Evolutionary conservation across 2,888 invertebrate genomes (phyloP).

Genomic region (Dendrolimus pini): DNA sequence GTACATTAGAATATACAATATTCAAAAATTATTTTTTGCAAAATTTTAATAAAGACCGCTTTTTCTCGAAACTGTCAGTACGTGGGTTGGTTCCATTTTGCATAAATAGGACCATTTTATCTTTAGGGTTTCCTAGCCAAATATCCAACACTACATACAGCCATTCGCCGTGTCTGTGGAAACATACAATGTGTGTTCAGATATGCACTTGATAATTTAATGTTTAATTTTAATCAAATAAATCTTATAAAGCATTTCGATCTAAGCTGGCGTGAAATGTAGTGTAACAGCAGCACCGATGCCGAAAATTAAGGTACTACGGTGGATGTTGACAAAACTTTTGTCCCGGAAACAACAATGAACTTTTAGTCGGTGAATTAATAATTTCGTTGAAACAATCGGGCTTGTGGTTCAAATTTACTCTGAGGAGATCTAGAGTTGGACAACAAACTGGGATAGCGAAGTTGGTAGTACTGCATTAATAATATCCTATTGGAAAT

Average conservation of each 20-base stretch:
- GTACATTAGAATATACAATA: too few relatives aligned
- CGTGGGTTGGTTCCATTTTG: too few relatives aligned
- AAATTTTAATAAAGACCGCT: too few relatives aligned
- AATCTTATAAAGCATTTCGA: not conserved
- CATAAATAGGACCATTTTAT: too few relatives aligned
- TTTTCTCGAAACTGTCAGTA: too few relatives aligned
- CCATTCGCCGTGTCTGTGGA: too few relatives aligned
- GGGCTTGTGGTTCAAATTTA: not conserved
- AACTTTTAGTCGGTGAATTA: not conserved
- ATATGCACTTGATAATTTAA: too few relatives aligned
- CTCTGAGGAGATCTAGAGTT: not conserved
- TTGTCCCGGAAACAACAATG: not conserved
- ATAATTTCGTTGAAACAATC: not conserved
- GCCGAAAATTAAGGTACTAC: not conserved
- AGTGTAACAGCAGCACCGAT: not conserved
- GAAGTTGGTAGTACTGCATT: not conserved
- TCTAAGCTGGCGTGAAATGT: not conserved
- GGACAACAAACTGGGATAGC: not conserved
- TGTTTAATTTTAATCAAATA: too few relatives aligned
- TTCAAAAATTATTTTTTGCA: too few relatives aligned
- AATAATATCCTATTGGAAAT: not conserved
- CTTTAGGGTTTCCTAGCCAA: too few relatives aligned
- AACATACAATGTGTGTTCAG: too few relatives aligned
- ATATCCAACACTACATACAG: too few relatives aligned
- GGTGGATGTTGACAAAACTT: not conserved